phyloP scores from a whole-genome alignment of 2,797 vertebrate species.

The Taenioides sp. region DNA sequence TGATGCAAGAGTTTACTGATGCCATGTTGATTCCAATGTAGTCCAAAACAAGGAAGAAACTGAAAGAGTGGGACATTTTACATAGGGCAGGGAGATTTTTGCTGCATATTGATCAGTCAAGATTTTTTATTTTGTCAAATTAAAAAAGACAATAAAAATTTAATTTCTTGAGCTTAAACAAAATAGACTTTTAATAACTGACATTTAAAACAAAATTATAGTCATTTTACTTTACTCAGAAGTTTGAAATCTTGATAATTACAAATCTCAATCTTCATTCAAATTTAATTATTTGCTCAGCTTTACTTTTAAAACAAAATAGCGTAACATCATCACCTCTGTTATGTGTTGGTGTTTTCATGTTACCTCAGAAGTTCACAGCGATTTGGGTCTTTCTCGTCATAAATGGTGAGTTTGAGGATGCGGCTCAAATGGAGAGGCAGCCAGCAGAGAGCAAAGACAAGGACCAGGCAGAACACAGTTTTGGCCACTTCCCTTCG shows the following conservation, averaged over 20 bases:
- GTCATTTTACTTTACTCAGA: too few species aligned
- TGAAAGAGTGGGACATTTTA: constrained; percentile 55
- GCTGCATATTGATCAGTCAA: too few species aligned
- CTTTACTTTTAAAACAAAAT: neutral
- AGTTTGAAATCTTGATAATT: too few species aligned
- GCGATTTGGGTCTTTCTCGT: constrained; percentile 88
- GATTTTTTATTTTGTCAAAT: too few species aligned
- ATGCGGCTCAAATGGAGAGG: constrained; percentile 95
- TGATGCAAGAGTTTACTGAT: constrained; percentile 97
- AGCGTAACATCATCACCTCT: neutral
- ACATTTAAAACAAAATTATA: too few species aligned
- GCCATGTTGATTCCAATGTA: constrained; percentile 98
- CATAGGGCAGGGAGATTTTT: too few species aligned
- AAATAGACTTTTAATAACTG: too few species aligned
- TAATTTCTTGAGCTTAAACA: too few species aligned
- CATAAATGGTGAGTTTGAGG: constrained; percentile 91
- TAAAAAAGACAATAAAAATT: too few species aligned
- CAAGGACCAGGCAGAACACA: constrained; percentile 93
- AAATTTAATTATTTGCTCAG: too few species aligned
- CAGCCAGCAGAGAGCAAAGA: constrained; percentile 96
- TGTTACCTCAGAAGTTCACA: constrained; percentile 91
- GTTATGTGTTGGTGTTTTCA: neutral
- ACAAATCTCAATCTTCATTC: too few species aligned
- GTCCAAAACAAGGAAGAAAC: constrained; percentile 93
- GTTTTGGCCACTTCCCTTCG: constrained; percentile 96